Percentiles rank a stretch among this genome's conserved stretches.
phyloP scores from a whole-genome alignment of 2,113 vertebrate genomes.

The Phrynosoma blainvillii region DNA sequence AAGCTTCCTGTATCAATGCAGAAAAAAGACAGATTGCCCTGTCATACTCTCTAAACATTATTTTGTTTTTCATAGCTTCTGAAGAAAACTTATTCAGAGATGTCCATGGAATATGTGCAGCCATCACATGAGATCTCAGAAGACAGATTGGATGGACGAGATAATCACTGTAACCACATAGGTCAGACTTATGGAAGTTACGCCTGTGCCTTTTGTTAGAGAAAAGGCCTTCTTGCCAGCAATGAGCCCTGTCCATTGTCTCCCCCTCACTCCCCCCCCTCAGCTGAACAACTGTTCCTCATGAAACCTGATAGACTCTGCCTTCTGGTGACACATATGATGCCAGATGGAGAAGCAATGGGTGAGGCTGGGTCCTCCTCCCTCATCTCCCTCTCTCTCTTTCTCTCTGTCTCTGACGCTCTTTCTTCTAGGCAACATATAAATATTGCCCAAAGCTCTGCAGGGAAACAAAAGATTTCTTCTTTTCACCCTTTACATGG shows the following conservation, averaged over 20 bases:
- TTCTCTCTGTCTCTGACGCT: background rate
- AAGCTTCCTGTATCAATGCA: background rate
- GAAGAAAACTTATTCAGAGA: conserved; percentile 65
- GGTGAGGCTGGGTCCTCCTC: background rate
- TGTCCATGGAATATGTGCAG: conserved; percentile 85
- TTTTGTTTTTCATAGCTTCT: conserved; percentile 2
- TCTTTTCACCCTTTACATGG: conserved; percentile 45
- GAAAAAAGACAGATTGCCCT: background rate
- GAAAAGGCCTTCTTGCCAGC: conserved; percentile 39
- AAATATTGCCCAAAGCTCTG: conserved; percentile 55
- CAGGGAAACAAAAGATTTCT: conserved; percentile 39
- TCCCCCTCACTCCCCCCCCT: conserved; percentile 14
- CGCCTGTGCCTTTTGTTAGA: conserved; percentile 46
- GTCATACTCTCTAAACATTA: background rate
- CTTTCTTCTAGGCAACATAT: conserved; percentile 44
- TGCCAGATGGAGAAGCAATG: conserved; percentile 73
- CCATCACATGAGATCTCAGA: conserved; percentile 79
- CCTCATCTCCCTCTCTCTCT: background rate
- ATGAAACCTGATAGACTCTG: conserved; percentile 62
- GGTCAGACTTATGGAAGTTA: conserved; percentile 68
- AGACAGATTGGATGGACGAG: conserved; percentile 80
- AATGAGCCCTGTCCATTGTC: conserved; percentile 35
- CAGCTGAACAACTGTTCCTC: conserved; percentile 50
- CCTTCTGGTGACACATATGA: conserved; percentile 70
- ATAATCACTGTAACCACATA: conserved; percentile 75